Evolutionary conservation across 2,797 vertebrate species (phyloP).

Genomic region (Schizopygopsis malacanthus): DNA sequence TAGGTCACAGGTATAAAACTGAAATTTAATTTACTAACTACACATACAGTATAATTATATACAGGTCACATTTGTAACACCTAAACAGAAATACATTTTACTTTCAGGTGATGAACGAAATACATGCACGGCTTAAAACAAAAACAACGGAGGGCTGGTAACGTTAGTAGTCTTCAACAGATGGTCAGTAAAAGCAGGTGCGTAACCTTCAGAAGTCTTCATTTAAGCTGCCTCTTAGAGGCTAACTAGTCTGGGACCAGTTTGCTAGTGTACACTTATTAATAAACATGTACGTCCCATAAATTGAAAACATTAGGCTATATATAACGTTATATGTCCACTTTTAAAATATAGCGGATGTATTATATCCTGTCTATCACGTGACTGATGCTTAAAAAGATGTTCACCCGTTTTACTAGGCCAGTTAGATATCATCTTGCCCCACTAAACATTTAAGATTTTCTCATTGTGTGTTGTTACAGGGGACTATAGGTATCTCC

Average conservation of each 20-base stretch:
- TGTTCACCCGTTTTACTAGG: neutral
- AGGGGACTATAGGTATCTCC: neutral
- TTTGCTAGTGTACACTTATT: neutral
- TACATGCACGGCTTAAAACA: neutral
- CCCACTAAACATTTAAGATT: neutral
- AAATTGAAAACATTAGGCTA: neutral
- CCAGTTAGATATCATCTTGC: neutral
- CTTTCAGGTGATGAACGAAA: neutral
- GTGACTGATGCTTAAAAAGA: neutral
- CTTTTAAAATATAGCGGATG: neutral
- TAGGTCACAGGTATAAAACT: neutral
- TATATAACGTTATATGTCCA: neutral
- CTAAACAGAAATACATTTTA: neutral
- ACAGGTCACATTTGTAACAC: neutral
- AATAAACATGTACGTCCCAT: neutral
- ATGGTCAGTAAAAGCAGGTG: neutral
- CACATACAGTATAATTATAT: neutral
- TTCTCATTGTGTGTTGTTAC: conserved; percentile 10
- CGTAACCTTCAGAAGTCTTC: neutral
- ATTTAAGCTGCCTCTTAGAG: neutral
- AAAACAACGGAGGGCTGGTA: neutral
- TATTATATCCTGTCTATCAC: neutral
- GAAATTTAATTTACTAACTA: neutral
- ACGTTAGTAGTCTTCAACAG: neutral
- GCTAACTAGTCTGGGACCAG: neutral